phyloP scores from a whole-genome alignment of 1,140 invertebrate species.

The Rhopalosiphum maidis region DNA sequence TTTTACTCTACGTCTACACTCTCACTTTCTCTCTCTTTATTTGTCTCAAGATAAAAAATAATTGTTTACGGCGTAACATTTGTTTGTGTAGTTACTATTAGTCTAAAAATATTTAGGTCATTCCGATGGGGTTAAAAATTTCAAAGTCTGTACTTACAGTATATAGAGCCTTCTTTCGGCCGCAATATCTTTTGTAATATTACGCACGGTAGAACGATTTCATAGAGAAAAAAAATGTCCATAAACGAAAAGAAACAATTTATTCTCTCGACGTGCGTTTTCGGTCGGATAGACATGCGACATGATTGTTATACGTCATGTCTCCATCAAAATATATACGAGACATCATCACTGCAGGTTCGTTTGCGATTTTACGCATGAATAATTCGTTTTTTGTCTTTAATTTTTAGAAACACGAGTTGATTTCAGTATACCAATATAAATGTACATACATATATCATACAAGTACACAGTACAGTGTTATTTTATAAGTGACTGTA shows the following conservation, averaged over 20 bases:
- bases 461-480: background rate
- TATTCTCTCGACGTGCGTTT: conserved; percentile 1
- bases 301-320: background rate
- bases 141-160: background rate
- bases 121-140: background rate
- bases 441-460: background rate
- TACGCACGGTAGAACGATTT: background rate
- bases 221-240: background rate
- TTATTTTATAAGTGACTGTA: no score
- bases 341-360: background rate
- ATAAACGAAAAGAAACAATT: conserved; percentile 13
- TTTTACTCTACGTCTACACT: background rate
- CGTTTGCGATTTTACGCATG: background rate
- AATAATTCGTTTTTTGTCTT: background rate
- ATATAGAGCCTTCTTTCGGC: background rate
- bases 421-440: background rate
- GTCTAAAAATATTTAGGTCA: conserved; percentile 14
- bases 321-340: conserved; percentile 8
- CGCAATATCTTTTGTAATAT: background rate
- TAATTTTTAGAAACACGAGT: background rate
- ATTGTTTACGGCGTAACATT: background rate
- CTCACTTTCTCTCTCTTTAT: background rate
- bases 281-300: background rate
- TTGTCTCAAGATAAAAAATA: background rate
- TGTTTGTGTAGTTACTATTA: background rate